A percentile compares a stretch with the other conserved stretches of the same genome.
phyloP scores from a whole-genome alignment of 2,797 vertebrate genomes.

The Luscinia megarhynchos region DNA sequence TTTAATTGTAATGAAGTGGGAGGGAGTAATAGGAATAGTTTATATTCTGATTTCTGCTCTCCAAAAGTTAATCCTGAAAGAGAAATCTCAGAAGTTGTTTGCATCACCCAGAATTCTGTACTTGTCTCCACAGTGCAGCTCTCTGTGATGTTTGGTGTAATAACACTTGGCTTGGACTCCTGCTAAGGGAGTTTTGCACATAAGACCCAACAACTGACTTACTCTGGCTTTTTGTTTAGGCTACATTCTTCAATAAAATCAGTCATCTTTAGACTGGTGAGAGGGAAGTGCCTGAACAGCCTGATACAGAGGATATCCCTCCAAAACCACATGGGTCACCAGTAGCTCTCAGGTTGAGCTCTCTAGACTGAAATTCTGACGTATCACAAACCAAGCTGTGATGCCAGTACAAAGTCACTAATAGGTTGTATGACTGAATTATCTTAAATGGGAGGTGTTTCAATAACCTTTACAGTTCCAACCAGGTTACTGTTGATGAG shows the following conservation, averaged over 20 bases:
- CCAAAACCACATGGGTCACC: neutral
- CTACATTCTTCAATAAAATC: neutral
- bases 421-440: neutral
- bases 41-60: neutral
- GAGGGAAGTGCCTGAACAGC: neutral
- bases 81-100: neutral
- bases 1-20: neutral
- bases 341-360: neutral
- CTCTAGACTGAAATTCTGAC: neutral
- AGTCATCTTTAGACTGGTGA: neutral
- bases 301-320: neutral
- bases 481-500: neutral
- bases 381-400: neutral
- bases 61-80: neutral
- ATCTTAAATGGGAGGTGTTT: neutral
- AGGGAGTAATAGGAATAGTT: neutral
- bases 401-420: neutral
- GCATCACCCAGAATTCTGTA: neutral
- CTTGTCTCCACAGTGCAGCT: neutral
- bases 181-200: neutral
- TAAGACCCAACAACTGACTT: neutral
- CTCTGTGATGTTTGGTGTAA: neutral
- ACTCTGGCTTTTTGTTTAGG: neutral
- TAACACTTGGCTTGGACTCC: neutral
- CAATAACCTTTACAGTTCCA: neutral